These are phyloP conservation scores for Tenualosa thibaudeaui DNA, from an alignment of 2,797 vertebrate species.

Conservation along the genomic window DNA sequence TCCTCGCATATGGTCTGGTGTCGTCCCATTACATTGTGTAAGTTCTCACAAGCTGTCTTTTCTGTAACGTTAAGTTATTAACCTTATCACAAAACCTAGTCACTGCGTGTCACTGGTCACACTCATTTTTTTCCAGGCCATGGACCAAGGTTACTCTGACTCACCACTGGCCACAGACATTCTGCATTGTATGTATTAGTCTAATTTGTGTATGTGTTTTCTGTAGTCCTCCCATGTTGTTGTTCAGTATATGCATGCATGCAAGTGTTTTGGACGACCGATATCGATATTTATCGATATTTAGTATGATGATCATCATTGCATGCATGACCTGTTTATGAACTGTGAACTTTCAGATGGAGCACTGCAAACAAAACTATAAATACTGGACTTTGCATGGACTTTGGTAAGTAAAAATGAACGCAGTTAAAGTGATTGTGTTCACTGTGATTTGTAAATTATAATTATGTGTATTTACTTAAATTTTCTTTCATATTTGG, in stretches of 20 bases:
- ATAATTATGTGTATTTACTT: neutral
- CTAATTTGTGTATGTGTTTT: neutral
- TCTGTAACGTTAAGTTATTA: too few species aligned
- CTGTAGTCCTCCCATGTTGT: neutral
- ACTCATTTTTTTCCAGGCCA: conserved; percentile 58
- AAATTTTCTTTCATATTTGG: neutral
- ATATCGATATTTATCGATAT: neutral
- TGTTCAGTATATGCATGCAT: too few species aligned
- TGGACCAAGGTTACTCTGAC: conserved; percentile 78
- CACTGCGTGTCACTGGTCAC: too few species aligned
- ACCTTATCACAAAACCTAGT: neutral
- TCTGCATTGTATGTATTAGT: conserved; percentile 69
- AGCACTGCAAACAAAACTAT: conserved; percentile 67
- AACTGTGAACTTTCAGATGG: conserved; percentile 59
- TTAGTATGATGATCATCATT: neutral
- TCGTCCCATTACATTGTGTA: neutral
- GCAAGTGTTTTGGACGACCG: too few species aligned
- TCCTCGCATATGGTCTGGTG: conserved; percentile 39
- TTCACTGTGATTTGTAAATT: neutral
- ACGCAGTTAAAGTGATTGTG: neutral
- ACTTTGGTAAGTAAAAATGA: conserved; percentile 72
- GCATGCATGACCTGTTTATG: neutral
- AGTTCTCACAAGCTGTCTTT: neutral
- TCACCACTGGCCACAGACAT: conserved; percentile 79
- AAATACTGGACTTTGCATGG: conserved; percentile 79